Evolutionary conservation across 2,113 vertebrate species (phyloP).

Genomic region (Marcusenius ussheri): DNA sequence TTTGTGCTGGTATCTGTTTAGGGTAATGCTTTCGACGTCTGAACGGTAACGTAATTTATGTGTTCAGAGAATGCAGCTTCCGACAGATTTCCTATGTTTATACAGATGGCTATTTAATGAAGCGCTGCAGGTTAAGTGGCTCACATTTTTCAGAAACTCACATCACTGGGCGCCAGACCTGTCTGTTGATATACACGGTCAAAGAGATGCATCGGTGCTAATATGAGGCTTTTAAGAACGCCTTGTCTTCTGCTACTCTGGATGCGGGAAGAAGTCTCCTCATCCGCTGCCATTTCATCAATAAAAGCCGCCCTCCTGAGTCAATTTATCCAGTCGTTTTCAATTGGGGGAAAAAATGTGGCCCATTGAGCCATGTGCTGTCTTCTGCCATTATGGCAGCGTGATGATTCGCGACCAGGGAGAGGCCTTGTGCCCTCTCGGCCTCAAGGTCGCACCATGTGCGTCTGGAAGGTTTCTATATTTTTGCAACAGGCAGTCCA

Average conservation of each 20-base stretch:
- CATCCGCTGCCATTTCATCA: background rate
- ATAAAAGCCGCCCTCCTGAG: background rate
- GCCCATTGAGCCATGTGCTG: background rate
- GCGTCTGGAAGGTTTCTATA: background rate
- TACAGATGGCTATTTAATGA: constrained; percentile 4
- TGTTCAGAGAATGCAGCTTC: background rate
- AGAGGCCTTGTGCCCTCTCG: background rate
- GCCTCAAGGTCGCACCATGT: background rate
- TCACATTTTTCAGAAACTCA: background rate
- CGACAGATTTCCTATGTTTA: background rate
- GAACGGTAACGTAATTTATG: background rate
- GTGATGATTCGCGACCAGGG: background rate
- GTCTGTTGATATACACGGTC: background rate
- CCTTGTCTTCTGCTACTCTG: background rate
- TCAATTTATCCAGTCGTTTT: background rate
- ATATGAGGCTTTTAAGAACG: background rate
- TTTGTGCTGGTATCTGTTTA: background rate
- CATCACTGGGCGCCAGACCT: background rate
- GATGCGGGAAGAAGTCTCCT: background rate
- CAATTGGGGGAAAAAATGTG: background rate
- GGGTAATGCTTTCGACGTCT: background rate
- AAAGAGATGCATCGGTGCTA: background rate
- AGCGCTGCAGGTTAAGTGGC: background rate
- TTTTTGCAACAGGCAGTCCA: background rate
- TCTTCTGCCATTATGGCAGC: background rate